Evolutionary conservation across 2,113 vertebrate genomes (phyloP).

Genomic region (Erythrocebus patas): DNA sequence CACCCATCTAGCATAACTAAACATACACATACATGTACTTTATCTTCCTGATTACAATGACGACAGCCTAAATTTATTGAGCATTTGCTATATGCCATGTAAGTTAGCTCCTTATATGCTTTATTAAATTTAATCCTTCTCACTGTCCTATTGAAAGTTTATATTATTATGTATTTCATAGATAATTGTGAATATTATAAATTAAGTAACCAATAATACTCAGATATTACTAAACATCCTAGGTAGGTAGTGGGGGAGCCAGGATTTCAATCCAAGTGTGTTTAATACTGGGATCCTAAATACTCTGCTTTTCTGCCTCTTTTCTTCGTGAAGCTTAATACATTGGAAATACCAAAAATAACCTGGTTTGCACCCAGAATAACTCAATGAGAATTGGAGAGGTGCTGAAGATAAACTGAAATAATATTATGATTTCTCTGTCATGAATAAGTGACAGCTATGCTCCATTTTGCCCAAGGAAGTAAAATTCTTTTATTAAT

Average conservation of each 20-base stretch:
- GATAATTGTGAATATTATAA: neutral
- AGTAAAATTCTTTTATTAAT: slow-evolving; percentile 61
- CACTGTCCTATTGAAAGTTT: neutral
- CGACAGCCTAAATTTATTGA: neutral
- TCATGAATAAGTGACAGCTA: slow-evolving; percentile 61
- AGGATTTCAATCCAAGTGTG: neutral
- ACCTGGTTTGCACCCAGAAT: slow-evolving; percentile 19
- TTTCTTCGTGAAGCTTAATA: slow-evolving; percentile 50
- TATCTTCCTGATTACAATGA: neutral
- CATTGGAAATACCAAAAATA: slow-evolving; percentile 36
- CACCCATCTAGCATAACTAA: neutral
- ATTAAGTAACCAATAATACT: neutral
- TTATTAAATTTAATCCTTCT: neutral
- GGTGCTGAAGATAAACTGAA: slow-evolving; percentile 47
- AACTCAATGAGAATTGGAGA: slow-evolving; percentile 36
- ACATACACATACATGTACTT: neutral
- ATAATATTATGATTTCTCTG: slow-evolving; percentile 70
- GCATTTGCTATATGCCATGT: neutral
- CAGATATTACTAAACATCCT: neutral
- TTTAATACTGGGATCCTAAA: neutral
- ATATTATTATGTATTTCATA: neutral
- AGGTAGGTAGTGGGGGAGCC: neutral
- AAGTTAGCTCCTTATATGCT: neutral
- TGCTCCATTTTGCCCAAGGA: slow-evolving; percentile 60
- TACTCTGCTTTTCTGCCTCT: neutral